phyloP scores from a whole-genome alignment of 2,797 vertebrate genomes.

The Loris lydekkerianus region DNA sequence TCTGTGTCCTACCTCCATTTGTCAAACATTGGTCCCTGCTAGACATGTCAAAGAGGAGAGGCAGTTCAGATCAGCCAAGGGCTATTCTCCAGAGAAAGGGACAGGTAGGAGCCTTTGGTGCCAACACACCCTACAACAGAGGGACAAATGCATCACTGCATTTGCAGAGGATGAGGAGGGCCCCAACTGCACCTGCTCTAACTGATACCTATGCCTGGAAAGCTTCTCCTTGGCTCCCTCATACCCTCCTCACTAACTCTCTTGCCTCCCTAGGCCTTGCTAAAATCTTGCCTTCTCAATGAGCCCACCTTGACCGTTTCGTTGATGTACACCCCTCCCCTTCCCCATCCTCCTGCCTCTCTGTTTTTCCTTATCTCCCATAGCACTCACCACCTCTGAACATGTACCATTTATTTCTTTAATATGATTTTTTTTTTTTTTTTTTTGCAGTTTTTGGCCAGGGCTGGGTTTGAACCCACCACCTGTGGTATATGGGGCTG shows the following conservation, averaged over 20 bases:
- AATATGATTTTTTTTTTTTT: not conserved
- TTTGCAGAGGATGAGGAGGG: not conserved
- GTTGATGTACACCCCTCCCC: not conserved
- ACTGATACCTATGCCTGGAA: not conserved
- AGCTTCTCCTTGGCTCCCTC: too few relatives aligned
- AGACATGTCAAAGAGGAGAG: not conserved
- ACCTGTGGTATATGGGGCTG: too few relatives aligned
- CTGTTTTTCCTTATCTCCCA: not conserved
- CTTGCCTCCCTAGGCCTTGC: not conserved
- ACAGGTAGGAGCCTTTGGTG: not conserved
- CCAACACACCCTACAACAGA: not conserved
- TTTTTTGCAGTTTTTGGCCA: not conserved
- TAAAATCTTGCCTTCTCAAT: not conserved
- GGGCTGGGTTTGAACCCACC: too few relatives aligned
- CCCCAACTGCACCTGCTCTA: not conserved
- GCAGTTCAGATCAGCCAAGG: not conserved
- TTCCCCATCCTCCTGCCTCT: fast-evolving
- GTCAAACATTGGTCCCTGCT: not conserved
- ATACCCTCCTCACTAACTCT: not conserved
- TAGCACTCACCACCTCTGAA: not conserved
- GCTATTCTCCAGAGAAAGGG: not conserved
- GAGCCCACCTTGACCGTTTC: not conserved
- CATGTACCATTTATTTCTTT: not conserved
- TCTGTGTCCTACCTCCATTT: not conserved
- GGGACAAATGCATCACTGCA: not conserved